Percentiles rank a stretch among this genome's conserved stretches.
Evolutionary conservation across 2,113 vertebrate genomes (phyloP).

Genomic region (Bolborhynchus lineola): DNA sequence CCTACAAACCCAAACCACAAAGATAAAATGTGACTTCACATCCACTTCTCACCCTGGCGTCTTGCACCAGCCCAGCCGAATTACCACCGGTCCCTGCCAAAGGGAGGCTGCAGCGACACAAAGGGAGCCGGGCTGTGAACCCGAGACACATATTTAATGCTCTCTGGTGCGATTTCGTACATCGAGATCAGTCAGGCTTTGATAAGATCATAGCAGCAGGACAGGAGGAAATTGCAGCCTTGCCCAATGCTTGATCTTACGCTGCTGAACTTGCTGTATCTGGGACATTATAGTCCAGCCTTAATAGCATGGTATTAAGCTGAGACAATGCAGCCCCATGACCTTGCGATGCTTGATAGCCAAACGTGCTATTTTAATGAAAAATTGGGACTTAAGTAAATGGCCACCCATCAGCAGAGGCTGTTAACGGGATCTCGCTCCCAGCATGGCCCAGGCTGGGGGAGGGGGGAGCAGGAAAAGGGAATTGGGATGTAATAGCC

Average conservation of each 20-base stretch:
- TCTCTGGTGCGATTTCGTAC: neutral
- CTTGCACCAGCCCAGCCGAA: neutral
- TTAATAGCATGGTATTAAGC: constrained; percentile 66
- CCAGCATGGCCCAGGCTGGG: fast-evolving
- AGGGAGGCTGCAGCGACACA: neutral
- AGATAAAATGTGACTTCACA: neutral
- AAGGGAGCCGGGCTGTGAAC: neutral
- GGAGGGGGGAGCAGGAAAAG: neutral
- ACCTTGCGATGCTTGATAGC: constrained; percentile 61
- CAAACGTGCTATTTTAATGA: constrained; percentile 60
- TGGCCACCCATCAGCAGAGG: neutral
- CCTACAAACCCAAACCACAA: neutral
- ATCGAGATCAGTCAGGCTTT: constrained; percentile 70
- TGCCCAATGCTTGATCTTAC: constrained; percentile 65
- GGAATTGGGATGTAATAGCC: constrained; percentile 18
- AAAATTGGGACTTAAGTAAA: constrained; percentile 65
- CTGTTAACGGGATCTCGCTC: neutral
- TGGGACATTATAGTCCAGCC: constrained; percentile 40
- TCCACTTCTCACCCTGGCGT: neutral
- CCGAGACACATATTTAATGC: neutral
- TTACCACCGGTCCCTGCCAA: neutral
- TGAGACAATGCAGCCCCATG: constrained; percentile 63
- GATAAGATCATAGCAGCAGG: constrained; percentile 67
- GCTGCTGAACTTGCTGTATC: constrained; percentile 3
- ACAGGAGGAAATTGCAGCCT: constrained; percentile 74